Base-by-base conservation (phyloP, 2,888 invertebrate species). In the Hemicrepidius hirtus region DNA sequence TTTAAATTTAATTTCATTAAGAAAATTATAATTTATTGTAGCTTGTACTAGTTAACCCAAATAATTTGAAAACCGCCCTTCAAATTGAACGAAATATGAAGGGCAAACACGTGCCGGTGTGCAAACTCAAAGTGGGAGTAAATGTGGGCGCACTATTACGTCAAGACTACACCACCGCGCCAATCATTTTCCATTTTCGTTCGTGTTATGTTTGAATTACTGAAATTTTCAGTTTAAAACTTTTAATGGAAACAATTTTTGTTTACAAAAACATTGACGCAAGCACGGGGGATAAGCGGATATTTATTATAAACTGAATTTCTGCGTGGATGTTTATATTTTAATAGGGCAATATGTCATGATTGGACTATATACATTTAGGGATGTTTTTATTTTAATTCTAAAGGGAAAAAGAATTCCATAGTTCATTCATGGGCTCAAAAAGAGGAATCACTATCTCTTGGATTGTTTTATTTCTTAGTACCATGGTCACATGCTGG, bases 101-200 rank as follows among this genome's bases (percentile, higher is more conserved):
- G 60, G 60, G 60, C 60, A 44, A 60, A 40, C 60, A 60, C 60
- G 60, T 60, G 60, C 60, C 44, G 7, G 13, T 20, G 16, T 32
- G 28, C 32, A 37, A n/a, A 10, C 20, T 21, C 13, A n/a, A n/a
- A 44, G 44, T 24, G 24, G 44, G 44, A 13, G 24, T 13, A n/a
- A 2, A 18, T 13, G 60, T 60, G 60, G 60, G 60, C 44, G 60
- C 44, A 24, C 57, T 28, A 1, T 44, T 37, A 44, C 60, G 60
- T 60, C 40, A 60, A 24, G 60, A 60, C 57, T 40, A 53, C 24
- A n/a, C 53, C 53, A 13, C 53, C 20, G 28, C 20, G 28, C 53
- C 28, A 53, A 53, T 53, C 57, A 57, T 20, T 57, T 57, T 35
- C 16, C 57, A 10, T 57, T 57, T 55, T 37, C 37, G 57, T 12